Evolutionary conservation across 2,888 invertebrate species (phyloP), one percentile per base, ranked within the genome.

Genomic region (Spisula subtruncata): DNA sequence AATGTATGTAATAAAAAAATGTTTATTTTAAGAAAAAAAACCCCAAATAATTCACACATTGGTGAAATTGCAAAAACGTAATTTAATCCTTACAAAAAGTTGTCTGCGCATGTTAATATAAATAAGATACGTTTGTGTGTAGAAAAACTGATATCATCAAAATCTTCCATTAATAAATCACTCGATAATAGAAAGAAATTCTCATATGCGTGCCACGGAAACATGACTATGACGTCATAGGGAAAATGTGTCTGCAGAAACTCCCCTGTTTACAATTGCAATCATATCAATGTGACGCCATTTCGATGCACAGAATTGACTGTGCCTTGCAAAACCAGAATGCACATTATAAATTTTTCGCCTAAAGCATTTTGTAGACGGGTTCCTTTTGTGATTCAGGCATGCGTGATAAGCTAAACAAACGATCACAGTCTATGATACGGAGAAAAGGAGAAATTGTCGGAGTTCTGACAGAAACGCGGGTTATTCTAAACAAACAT

Each of bases 401-500:
- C 85, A 80, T 56, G 85, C 75, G 32, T 35, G 75, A 16, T 16
- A 80, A 79, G 16, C 54, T 56, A 80, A 85, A 85, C 85, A 85
- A 29, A 85, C 29, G 85, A 85, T 85, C 32, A 14, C 14, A 75
- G 32, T 75, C 25, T 29, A 41, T 32, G 85, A 80, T 80, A 80
- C 1, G n/a, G 41, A 54, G 85, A 56, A 85, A 54, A 41, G 85
- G 32, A 80, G 85, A 80, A 80, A 75, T 83, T 83, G 87, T 88
- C 83, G 51, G 80, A 83, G 41, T 79, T 20, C 56, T 25, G 87
- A 79, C 79, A 88, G 83, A 83, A 80, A 88, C 79, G 87, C 25
- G 20, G 60, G 56, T 56, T 29, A 79, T 84, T 88, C 87, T 79
- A 88, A 88, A 88, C 87, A 88, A 88, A 88, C 83, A 87, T 29